Conservation (phyloP, 2,797 vertebrate genomes). For the Diglossa cyanea region DNA sequence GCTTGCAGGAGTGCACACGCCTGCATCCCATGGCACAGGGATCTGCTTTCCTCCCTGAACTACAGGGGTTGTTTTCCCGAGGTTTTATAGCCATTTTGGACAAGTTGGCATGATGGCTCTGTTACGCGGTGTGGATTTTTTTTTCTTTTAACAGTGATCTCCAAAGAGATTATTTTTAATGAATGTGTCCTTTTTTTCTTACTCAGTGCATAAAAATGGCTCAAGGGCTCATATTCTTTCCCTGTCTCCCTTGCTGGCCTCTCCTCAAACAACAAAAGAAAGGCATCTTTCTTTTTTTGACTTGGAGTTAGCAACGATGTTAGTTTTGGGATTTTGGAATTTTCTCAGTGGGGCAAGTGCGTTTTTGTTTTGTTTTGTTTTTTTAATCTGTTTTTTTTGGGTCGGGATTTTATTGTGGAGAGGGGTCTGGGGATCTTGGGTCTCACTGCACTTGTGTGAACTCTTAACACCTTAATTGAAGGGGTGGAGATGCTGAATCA, state of each 20-base stretch:
- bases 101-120: neutral
- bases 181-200: conserved; percentile 49
- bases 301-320: conserved; percentile 1
- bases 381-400: neutral
- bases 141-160: neutral
- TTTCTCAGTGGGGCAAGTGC: neutral
- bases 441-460: conserved; percentile 61
- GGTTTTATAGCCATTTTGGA: neutral
- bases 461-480: conserved; percentile 72
- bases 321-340: conserved; percentile 17
- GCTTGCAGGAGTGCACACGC: neutral
- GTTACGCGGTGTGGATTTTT: neutral
- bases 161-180: conserved; percentile 48
- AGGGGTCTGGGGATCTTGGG: neutral
- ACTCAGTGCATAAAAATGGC: conserved; percentile 23
- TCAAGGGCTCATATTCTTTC: conserved; percentile 54
- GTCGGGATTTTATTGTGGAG: neutral
- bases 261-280: conserved; percentile 64
- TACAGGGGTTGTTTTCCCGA: neutral
- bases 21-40: neutral
- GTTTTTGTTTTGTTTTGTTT: neutral
- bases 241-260: conserved; percentile 32
- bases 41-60: neutral
- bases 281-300: conserved; percentile 43
- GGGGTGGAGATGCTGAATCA: conserved; percentile 63